phyloP scores from a whole-genome alignment of 2,797 vertebrate species.

The Carduelis carduelis region DNA sequence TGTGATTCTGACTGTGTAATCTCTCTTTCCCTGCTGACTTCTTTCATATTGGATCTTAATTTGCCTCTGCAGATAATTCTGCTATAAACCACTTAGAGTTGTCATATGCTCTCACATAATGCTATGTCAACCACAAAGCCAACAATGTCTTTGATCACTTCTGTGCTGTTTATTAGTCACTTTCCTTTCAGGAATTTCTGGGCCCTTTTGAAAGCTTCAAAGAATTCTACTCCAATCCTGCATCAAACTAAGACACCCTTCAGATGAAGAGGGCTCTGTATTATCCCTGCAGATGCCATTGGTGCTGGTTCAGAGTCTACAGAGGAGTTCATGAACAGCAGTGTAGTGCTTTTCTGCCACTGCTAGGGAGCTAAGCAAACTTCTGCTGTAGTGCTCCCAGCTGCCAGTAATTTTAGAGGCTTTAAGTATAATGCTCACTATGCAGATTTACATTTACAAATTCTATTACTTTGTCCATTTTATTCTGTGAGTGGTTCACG shows the following conservation, averaged over 20 bases:
- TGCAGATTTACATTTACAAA: conserved; percentile 58
- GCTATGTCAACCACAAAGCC: neutral
- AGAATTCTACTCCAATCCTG: neutral
- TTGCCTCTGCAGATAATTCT: neutral
- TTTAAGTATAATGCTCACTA: conserved; percentile 36
- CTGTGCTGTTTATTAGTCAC: neutral
- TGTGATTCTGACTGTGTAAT: neutral
- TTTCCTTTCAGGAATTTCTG: conserved; percentile 11
- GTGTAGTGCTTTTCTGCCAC: neutral
- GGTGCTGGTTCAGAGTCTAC: neutral
- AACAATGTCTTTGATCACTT: neutral
- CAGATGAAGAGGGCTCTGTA: neutral
- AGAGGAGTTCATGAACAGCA: neutral
- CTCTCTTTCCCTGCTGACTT: neutral
- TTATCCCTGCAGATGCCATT: neutral
- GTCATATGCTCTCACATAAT: neutral
- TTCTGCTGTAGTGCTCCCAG: conserved; percentile 39
- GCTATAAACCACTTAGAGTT: neutral
- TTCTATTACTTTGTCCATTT: conserved; percentile 57
- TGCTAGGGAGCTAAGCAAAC: neutral
- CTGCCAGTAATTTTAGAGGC: conserved; percentile 51
- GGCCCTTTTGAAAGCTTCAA: neutral
- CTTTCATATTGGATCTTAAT: neutral
- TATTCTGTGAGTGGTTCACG: conserved; percentile 28
- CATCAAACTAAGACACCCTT: neutral